Conservation (phyloP, 92 coral and sea anemone species). For the Virgularia gustaviana region DNA sequence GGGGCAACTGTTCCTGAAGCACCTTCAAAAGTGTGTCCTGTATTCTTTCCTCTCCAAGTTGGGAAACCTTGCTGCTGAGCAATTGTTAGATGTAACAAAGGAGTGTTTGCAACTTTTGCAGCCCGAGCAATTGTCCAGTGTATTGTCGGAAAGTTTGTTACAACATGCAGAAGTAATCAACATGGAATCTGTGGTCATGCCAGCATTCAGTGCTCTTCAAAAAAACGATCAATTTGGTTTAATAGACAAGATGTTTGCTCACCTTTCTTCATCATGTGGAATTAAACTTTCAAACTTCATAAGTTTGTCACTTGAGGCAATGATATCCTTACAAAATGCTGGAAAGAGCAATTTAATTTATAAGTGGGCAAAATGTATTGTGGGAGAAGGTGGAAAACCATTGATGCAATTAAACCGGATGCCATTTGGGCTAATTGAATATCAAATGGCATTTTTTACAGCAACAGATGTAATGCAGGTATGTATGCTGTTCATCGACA, state of each 20-base stretch:
- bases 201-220: too few species aligned
- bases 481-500: neutral
- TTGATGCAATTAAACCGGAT: neutral
- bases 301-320: neutral
- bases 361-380: neutral
- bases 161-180: too few species aligned
- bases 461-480: neutral
- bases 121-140: too few species aligned
- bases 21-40: neutral
- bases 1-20: neutral
- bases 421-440: neutral
- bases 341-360: neutral
- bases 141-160: too few species aligned
- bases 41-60: neutral
- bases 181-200: too few species aligned
- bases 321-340: neutral
- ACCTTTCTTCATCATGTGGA: neutral
- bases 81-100: too few species aligned
- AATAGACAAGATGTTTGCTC: neutral
- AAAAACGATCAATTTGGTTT: neutral
- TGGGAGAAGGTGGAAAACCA: neutral
- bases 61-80: neutral
- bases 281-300: neutral
- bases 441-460: neutral
- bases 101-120: too few species aligned